These are phyloP conservation scores for Tetheella fluctuosa DNA, from an alignment of 2,888 invertebrate species.

Conservation along the genomic window DNA sequence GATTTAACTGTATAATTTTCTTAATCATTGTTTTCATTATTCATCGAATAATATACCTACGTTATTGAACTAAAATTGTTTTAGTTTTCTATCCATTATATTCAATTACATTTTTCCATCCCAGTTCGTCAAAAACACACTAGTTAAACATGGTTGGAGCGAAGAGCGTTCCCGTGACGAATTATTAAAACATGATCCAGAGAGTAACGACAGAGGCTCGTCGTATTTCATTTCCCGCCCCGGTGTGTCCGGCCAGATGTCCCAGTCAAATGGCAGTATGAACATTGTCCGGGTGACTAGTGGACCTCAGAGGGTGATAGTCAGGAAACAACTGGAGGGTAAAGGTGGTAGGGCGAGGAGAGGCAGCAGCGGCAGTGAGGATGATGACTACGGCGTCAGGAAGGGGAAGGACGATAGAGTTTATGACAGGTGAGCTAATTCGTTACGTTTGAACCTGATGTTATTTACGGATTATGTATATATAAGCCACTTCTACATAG, in stretches of 20 bases:
- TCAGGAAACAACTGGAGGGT: conserved; percentile 50
- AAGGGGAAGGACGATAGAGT: conserved; percentile 86
- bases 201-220: conserved; percentile 62
- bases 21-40: too few relatives aligned
- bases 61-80: too few relatives aligned
- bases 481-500: too few relatives aligned
- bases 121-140: conserved; percentile 81
- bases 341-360: conserved; percentile 75
- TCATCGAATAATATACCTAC: too few relatives aligned
- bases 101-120: too few relatives aligned
- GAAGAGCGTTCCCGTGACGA: conserved; percentile 84
- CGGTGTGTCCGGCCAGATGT: conserved; percentile 51
- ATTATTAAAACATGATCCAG: conserved; percentile 75
- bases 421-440: conserved; percentile 84
- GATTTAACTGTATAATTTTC: too few relatives aligned
- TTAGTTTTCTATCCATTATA: too few relatives aligned
- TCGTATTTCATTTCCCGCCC: conserved; percentile 51
- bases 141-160: conserved; percentile 82
- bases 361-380: conserved; percentile 84
- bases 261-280: conserved; percentile 48
- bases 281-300: conserved; percentile 55
- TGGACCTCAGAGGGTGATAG: conserved; percentile 40
- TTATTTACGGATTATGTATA: too few relatives aligned
- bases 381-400: conserved; percentile 84
- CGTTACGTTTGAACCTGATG: neutral